These are phyloP conservation scores for Thaumetopoea pityocampa DNA, from an alignment of 1,140 invertebrate genomes.

Conservation along the genomic window DNA sequence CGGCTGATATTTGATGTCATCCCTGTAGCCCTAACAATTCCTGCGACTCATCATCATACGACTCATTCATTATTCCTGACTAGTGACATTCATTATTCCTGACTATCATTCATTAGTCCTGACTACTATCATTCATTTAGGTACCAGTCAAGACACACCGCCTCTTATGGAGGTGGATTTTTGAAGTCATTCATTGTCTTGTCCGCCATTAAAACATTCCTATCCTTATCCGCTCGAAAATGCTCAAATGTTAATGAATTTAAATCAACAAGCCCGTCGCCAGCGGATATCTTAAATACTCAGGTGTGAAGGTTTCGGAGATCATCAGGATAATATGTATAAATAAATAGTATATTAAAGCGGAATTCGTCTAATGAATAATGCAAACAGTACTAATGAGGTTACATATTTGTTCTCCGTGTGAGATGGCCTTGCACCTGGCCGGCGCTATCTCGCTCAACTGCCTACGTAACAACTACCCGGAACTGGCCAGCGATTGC, in stretches of 20 bases:
- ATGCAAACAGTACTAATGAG: conserved; percentile 20
- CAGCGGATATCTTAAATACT: conserved; percentile 11
- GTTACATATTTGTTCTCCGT: conserved; percentile 22
- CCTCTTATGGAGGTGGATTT: too few relatives aligned
- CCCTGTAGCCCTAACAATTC: too few relatives aligned
- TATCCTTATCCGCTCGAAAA: too few relatives aligned
- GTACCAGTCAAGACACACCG: too few relatives aligned
- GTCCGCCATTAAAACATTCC: too few relatives aligned
- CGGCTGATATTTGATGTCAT: too few relatives aligned
- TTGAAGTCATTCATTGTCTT: too few relatives aligned
- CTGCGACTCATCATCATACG: too few relatives aligned
- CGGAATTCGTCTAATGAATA: conserved; percentile 22
- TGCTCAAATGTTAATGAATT: conserved; percentile 7
- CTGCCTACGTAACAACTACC: conserved; percentile 3
- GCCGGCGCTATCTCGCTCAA: conserved; percentile 26
- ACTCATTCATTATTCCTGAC: too few relatives aligned
- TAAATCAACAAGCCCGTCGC: conserved; percentile 4
- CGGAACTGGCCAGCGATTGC: conserved; percentile 7
- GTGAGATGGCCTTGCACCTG: conserved; percentile 22
- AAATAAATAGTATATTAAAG: conserved; percentile 10
- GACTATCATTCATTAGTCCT: too few relatives aligned
- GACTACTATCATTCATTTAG: too few relatives aligned
- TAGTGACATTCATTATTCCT: too few relatives aligned
- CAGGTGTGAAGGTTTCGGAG: conserved; percentile 20
- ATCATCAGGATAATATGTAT: conserved; percentile 7